A percentile compares a stretch with the other conserved stretches of the same genome.
Conservation (phyloP, 2,797 vertebrate species). For the Acridotheres tristis region DNA sequence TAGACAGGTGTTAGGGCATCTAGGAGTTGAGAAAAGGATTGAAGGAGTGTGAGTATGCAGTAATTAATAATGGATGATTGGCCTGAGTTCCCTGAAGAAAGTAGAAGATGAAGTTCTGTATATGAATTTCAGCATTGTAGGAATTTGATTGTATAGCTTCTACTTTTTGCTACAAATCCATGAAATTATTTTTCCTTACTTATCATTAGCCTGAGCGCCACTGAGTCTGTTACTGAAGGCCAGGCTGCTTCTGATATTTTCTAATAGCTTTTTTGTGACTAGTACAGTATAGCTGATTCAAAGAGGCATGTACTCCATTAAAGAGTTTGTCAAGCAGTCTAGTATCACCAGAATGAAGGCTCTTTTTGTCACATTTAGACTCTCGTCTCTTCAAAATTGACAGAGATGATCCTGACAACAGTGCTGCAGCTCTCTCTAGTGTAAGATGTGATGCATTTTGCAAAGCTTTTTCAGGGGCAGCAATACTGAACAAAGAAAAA, state of each 20-base stretch:
- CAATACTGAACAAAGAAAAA: neutral
- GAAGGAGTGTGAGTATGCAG: neutral
- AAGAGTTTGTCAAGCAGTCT: neutral
- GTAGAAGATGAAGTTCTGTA: neutral
- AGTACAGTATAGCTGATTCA: neutral
- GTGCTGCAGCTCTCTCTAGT: conserved; percentile 6
- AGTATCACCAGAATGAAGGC: neutral
- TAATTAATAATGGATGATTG: neutral
- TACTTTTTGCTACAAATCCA: neutral
- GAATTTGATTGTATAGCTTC: neutral
- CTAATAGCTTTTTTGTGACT: neutral
- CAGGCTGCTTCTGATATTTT: neutral
- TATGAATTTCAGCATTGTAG: neutral
- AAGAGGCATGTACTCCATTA: neutral
- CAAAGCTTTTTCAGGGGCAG: neutral
- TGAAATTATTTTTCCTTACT: neutral
- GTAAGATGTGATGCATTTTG: conserved; percentile 4
- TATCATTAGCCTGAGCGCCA: neutral
- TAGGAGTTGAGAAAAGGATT: neutral
- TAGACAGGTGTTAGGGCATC: neutral
- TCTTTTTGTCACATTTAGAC: neutral
- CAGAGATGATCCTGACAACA: neutral
- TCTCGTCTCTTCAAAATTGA: neutral
- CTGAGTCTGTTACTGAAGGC: neutral
- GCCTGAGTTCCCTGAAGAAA: neutral